Percentiles rank a stretch among this genome's conserved stretches.
Evolutionary conservation across 2,113 vertebrate genomes (phyloP).

Genomic region (Ameiurus melas): DNA sequence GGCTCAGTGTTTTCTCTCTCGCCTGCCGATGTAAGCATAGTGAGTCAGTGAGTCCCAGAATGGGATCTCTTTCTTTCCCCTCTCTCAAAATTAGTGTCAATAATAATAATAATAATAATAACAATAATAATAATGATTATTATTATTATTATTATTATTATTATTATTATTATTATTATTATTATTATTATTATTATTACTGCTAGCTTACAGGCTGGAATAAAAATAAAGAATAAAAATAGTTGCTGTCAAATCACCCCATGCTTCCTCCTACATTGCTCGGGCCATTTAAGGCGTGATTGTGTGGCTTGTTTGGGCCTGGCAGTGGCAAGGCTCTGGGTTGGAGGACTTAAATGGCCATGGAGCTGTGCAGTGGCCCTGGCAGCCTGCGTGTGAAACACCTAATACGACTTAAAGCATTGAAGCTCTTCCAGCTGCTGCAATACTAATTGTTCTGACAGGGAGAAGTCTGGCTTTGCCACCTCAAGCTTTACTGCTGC

Average conservation of each 20-base stretch:
- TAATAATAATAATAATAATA: slow-evolving; percentile 7
- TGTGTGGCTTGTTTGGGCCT: slow-evolving; percentile 22
- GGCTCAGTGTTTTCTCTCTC: slow-evolving; percentile 23
- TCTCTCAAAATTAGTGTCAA: neutral
- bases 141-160: too few relatives aligned
- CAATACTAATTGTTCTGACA: slow-evolving; percentile 47
- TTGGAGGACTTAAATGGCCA: slow-evolving; percentile 38
- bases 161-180: too few relatives aligned
- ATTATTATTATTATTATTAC: too few relatives aligned
- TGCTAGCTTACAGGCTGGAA: neutral
- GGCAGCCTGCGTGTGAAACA: slow-evolving; percentile 13
- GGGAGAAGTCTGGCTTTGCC: slow-evolving; percentile 22
- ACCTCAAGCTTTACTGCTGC: slow-evolving; percentile 24
- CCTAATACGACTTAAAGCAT: slow-evolving; percentile 50
- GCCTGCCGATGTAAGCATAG: neutral
- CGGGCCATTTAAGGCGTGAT: slow-evolving; percentile 37
- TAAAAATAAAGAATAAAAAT: slow-evolving; percentile 24
- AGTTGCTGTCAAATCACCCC: slow-evolving; percentile 19
- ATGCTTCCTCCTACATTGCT: neutral
- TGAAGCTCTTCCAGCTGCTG: slow-evolving; percentile 49
- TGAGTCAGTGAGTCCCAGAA: slow-evolving; percentile 58
- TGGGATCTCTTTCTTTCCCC: slow-evolving; percentile 38
- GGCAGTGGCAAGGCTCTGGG: slow-evolving; percentile 7
- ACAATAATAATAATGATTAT: neutral
- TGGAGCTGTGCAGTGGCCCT: slow-evolving; percentile 37